Evolutionary conservation across 2,888 invertebrate species (phyloP).

Genomic region (Branchinecta sandiegonensis): DNA sequence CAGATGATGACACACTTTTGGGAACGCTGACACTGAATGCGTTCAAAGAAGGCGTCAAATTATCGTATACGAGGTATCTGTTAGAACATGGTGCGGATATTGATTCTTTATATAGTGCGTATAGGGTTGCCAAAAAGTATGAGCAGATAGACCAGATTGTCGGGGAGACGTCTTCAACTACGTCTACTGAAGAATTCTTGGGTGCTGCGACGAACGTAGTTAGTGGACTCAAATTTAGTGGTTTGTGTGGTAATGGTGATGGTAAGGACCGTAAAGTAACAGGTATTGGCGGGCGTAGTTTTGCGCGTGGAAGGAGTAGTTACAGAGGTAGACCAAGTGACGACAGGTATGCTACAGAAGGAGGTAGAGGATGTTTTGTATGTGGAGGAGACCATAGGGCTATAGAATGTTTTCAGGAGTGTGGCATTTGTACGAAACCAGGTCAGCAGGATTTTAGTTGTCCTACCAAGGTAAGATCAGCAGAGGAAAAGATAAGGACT

Average conservation of each 20-base stretch:
- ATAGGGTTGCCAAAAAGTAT: not conserved
- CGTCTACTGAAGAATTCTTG: not conserved
- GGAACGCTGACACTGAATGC: not conserved
- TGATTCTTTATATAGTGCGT: not conserved
- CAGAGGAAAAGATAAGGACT: not conserved
- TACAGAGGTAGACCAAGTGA: not conserved
- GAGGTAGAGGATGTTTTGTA: not conserved
- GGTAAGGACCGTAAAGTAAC: not conserved
- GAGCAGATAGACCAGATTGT: not conserved
- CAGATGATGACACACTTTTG: not conserved
- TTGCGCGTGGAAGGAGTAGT: not conserved
- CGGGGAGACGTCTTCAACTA: not conserved
- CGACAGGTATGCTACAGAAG: not conserved
- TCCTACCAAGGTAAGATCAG: not conserved
- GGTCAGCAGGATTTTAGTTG: no score
- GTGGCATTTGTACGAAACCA: not conserved
- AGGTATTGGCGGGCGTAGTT: no score
- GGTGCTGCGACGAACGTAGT: not conserved
- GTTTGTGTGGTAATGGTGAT: not conserved
- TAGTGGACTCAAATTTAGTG: slow-evolving; percentile 1
- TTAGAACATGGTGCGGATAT: not conserved
- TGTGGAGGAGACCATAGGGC: not conserved
- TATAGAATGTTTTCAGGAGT: not conserved
- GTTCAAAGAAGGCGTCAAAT: not conserved
- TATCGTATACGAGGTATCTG: not conserved